These are phyloP conservation scores for Zosterops lateralis DNA, from an alignment of 2,113 vertebrate genomes.

Conservation along the genomic window DNA sequence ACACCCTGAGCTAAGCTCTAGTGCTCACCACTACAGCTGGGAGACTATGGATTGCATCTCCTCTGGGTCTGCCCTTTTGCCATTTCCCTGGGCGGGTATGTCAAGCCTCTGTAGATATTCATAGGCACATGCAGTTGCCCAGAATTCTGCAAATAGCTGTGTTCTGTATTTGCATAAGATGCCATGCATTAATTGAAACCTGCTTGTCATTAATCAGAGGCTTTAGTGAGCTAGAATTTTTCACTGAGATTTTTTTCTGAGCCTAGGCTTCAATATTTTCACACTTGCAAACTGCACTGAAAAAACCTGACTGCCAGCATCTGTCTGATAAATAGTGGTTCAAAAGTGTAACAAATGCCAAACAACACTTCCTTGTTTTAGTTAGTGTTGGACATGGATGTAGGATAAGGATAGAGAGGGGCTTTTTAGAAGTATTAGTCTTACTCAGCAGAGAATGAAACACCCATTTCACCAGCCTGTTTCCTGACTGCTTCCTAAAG, in stretches of 20 bases:
- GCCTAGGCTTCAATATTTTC: neutral
- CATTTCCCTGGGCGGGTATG: neutral
- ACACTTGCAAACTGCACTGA: neutral
- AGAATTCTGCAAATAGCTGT: neutral
- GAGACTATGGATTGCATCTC: neutral
- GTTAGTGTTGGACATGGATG: neutral
- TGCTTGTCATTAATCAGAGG: conserved; percentile 21
- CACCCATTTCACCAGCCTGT: neutral
- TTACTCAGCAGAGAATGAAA: neutral
- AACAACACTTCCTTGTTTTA: conserved; percentile 6
- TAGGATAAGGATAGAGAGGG: neutral
- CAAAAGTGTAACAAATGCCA: conserved; percentile 6
- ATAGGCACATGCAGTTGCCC: neutral
- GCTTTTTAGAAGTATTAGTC: neutral
- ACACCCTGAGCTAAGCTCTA: neutral
- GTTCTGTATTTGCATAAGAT: neutral
- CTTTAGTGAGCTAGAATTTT: neutral
- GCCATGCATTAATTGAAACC: neutral
- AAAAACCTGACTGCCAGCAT: neutral
- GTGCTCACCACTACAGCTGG: neutral
- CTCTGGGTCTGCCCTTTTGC: neutral
- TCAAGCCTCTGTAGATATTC: neutral
- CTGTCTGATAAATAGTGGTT: conserved; percentile 3
- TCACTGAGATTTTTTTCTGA: conserved; percentile 6
- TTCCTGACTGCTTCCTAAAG: conserved; percentile 13